These are phyloP conservation scores for Craterocephalus amniculus DNA, from an alignment of 2,797 vertebrate genomes.

Conservation along the genomic window DNA sequence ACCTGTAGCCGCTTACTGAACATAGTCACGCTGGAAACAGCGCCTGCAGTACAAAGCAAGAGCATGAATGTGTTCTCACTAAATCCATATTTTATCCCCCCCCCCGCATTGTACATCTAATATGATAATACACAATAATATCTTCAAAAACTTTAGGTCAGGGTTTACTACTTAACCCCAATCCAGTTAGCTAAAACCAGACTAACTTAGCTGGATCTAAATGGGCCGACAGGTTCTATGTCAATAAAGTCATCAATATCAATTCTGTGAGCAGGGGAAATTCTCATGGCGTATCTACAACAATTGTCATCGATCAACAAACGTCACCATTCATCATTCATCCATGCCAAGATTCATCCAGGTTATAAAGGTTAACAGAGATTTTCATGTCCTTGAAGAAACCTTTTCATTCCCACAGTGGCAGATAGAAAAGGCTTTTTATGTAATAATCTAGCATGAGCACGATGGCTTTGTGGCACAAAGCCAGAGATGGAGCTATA, in stretches of 20 bases:
- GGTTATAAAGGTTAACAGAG: neutral
- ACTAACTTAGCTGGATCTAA: neutral
- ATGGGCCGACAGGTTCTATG: neutral
- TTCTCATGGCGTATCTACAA: neutral
- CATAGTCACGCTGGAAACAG: neutral
- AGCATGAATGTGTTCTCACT: neutral
- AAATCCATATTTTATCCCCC: neutral
- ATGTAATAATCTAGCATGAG: neutral
- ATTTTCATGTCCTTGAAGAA: neutral
- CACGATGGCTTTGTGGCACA: neutral
- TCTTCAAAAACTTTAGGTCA: too few relatives aligned
- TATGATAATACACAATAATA: too few relatives aligned
- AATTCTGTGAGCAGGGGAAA: neutral
- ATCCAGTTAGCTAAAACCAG: neutral
- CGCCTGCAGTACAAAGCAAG: neutral
- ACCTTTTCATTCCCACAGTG: neutral
- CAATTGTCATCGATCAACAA: neutral
- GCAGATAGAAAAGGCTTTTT: neutral
- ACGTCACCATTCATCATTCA: too few relatives aligned
- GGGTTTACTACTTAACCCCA: neutral
- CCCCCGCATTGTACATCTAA: too few relatives aligned
- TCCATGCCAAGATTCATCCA: neutral
- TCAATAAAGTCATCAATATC: too few relatives aligned
- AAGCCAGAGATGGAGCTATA: conserved; percentile 1
- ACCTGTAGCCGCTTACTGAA: neutral